Evolutionary conservation across 1,140 invertebrate species (phyloP).

Genomic region (Aleiodes sp.): DNA sequence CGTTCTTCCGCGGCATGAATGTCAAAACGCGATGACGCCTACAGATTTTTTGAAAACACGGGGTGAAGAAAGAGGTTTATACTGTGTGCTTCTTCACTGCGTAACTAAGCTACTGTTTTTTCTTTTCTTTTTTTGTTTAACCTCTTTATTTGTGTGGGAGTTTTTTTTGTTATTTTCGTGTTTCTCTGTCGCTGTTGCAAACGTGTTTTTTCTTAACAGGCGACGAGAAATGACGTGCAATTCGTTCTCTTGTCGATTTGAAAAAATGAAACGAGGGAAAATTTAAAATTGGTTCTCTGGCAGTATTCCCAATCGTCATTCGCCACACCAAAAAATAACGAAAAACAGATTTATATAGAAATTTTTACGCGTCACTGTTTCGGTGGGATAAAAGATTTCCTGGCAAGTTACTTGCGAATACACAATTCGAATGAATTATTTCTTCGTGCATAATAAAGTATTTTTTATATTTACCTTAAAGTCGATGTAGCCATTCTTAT

Average conservation of each 20-base stretch:
- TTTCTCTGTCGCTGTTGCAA: too few species aligned
- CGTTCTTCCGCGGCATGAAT: neutral
- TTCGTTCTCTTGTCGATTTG: neutral
- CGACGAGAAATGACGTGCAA: too few species aligned
- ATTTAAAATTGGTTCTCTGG: neutral
- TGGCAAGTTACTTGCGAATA: too few species aligned
- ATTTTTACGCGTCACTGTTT: neutral
- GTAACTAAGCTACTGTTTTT: neutral
- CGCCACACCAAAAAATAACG: too few species aligned
- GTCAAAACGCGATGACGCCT: constrained; percentile 11
- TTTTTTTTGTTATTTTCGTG: too few species aligned
- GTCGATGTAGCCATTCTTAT: constrained; percentile 98
- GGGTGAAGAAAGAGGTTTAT: neutral
- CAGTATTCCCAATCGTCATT: neutral
- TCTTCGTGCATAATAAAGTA: too few species aligned
- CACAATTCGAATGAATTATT: too few species aligned
- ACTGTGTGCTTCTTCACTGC: neutral
- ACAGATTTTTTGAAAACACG: neutral
- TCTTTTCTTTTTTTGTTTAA: too few species aligned
- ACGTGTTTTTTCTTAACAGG: too few species aligned
- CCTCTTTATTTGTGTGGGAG: too few species aligned
- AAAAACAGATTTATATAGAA: neutral
- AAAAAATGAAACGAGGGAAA: neutral
- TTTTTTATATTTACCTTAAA: constrained; percentile 92
- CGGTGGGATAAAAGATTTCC: too few species aligned